Percentiles rank a stretch among this genome's conserved stretches.
Evolutionary conservation across 2,888 invertebrate species (phyloP).

Genomic region (Zaprionus lineosus): DNA sequence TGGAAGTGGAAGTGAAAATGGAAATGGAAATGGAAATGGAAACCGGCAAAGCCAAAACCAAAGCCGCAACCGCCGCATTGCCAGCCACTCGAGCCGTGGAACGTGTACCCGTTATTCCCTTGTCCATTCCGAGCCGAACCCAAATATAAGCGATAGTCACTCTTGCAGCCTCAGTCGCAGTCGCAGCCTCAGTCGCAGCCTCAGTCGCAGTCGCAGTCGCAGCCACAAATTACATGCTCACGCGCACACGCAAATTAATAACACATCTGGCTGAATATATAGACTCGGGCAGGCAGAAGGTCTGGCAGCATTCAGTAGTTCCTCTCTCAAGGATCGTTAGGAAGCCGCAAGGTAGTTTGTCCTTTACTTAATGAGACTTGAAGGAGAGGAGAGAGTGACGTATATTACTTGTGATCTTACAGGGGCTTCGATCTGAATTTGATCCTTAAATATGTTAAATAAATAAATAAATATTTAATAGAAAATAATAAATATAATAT

Average conservation of each 20-base stretch:
- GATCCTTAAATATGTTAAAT: too few relatives aligned
- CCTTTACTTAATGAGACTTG: too few relatives aligned
- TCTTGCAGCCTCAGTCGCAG: not conserved
- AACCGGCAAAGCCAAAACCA: constrained; percentile 54
- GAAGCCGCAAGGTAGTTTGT: too few relatives aligned
- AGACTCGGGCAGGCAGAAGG: constrained; percentile 1
- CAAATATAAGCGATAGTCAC: not conserved
- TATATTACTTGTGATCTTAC: too few relatives aligned
- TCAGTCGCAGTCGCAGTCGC: not conserved
- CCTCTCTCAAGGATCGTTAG: too few relatives aligned
- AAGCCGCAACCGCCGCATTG: constrained; percentile 28
- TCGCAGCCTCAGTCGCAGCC: constrained; percentile 14
- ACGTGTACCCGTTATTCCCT: constrained; percentile 20
- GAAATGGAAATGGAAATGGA: too few relatives aligned
- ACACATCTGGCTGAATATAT: constrained; percentile 78
- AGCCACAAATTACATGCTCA: constrained; percentile 80
- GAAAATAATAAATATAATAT: too few relatives aligned
- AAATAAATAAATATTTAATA: too few relatives aligned
- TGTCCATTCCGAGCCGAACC: not conserved
- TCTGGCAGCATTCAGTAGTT: constrained; percentile 13
- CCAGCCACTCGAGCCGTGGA: constrained; percentile 39
- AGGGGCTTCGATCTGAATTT: too few relatives aligned
- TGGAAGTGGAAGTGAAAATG: too few relatives aligned
- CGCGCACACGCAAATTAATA: constrained; percentile 81
- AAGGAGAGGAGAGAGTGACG: too few relatives aligned